A percentile compares a stretch with the other conserved stretches of the same genome.
Evolutionary conservation across 2,888 invertebrate genomes (phyloP).

Genomic region (Pachymerium ferrugineum): DNA sequence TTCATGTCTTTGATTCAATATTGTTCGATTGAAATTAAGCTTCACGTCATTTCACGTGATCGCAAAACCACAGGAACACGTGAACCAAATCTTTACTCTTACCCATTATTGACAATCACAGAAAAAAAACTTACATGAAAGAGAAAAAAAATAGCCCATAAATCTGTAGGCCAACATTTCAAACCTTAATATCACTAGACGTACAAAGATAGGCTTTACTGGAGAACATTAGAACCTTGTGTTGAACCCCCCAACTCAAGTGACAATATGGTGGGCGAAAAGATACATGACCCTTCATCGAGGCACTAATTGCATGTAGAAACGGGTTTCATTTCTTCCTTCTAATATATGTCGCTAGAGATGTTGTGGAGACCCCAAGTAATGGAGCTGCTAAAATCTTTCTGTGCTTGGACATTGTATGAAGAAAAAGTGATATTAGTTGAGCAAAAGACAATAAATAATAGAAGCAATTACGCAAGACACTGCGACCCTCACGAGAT

Average conservation of each 20-base stretch:
- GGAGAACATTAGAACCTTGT: not conserved
- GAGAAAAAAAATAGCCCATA: not conserved
- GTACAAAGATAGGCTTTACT: not conserved
- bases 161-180: not conserved
- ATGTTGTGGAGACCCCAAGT: not conserved
- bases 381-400: constrained; percentile 19
- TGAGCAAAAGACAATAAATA: constrained; percentile 2
- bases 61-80: not conserved
- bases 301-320: constrained; percentile 15
- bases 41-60: not conserved
- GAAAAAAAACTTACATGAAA: not conserved
- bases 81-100: too few species aligned
- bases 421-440: constrained; percentile 16
- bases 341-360: constrained; percentile 3
- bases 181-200: not conserved
- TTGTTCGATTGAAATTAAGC: not conserved
- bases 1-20: not conserved
- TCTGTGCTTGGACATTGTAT: not conserved
- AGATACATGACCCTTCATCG: constrained; percentile 8
- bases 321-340: constrained; percentile 5
- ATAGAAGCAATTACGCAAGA: constrained; percentile 10
- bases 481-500: not conserved
- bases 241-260: not conserved
- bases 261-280: constrained; percentile 9
- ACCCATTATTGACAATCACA: too few species aligned